Conservation (phyloP, 2,797 vertebrate species). For the Sebastes minor region DNA sequence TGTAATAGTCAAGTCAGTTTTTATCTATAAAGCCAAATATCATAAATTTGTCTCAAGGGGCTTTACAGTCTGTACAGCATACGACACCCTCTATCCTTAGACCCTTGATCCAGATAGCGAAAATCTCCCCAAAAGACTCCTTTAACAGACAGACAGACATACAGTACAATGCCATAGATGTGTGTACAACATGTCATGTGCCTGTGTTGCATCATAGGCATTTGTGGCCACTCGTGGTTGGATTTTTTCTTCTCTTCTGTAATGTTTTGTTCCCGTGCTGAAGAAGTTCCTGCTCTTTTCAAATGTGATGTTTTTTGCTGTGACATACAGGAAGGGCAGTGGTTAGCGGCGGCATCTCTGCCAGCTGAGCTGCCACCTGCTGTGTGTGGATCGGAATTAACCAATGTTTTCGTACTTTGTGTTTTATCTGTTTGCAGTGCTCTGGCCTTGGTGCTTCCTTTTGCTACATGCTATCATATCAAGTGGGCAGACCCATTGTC, state of each 20-base stretch:
- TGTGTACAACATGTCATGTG: background rate
- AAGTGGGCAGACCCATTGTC: constrained; percentile 94
- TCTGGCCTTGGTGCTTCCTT: constrained; percentile 97
- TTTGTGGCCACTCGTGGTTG: background rate
- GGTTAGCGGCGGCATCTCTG: background rate
- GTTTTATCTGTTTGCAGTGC: constrained; percentile 82
- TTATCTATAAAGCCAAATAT: background rate
- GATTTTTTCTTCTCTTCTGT: background rate
- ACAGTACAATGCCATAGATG: background rate
- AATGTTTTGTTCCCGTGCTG: background rate
- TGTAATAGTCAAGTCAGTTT: background rate
- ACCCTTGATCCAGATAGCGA: background rate
- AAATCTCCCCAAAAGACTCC: background rate
- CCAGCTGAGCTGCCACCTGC: too few species aligned
- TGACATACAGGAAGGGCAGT: background rate
- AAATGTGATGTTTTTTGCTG: background rate
- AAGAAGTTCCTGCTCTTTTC: background rate
- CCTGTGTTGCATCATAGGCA: background rate
- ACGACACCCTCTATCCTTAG: background rate
- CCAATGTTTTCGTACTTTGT: background rate
- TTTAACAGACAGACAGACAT: background rate
- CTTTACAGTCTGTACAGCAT: background rate
- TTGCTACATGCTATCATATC: constrained; percentile 97
- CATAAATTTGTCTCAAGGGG: background rate
- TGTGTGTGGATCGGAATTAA: background rate